Conservation (phyloP, 2,797 vertebrate genomes). For the Lacerta viridis region DNA sequence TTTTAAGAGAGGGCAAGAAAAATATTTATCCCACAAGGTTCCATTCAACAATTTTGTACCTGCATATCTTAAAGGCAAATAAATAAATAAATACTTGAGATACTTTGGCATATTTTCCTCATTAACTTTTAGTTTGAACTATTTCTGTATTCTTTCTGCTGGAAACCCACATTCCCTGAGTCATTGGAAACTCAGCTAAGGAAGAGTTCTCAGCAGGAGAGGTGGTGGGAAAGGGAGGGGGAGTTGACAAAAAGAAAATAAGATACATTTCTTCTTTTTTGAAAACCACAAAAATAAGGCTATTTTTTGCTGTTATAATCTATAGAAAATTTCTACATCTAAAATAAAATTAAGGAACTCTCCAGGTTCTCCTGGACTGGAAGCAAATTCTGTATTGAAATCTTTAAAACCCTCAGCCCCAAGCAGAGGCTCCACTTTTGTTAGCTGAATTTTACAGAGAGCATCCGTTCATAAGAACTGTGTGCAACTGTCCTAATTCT, state of each 20-base stretch:
- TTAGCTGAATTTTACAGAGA: slow-evolving; percentile 7
- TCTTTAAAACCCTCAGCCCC: not conserved
- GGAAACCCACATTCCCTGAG: slow-evolving; percentile 64
- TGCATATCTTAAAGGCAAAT: slow-evolving; percentile 48
- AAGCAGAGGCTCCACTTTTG: not conserved
- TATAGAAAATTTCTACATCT: slow-evolving; percentile 27
- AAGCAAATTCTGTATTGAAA: slow-evolving; percentile 4
- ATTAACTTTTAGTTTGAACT: slow-evolving; percentile 68
- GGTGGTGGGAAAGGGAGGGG: not conserved
- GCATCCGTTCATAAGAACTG: not conserved
- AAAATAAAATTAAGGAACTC: slow-evolving; percentile 19
- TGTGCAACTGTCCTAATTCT: slow-evolving; percentile 17
- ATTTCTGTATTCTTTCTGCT: slow-evolving; percentile 71
- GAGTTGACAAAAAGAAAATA: slow-evolving; percentile 45
- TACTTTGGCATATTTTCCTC: slow-evolving; percentile 54
- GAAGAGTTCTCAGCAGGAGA: slow-evolving; percentile 41
- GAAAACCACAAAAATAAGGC: slow-evolving; percentile 52
- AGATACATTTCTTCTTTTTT: slow-evolving; percentile 36
- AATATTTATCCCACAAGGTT: slow-evolving; percentile 28
- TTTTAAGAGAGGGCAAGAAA: not conserved
- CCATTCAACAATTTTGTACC: slow-evolving; percentile 17
- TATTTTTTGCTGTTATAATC: not conserved
- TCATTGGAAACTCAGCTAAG: slow-evolving; percentile 53
- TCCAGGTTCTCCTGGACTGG: not conserved
- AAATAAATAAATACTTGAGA: slow-evolving; percentile 13